Conservation (phyloP, 2,113 vertebrate species). For the Syrrhaptes paradoxus region DNA sequence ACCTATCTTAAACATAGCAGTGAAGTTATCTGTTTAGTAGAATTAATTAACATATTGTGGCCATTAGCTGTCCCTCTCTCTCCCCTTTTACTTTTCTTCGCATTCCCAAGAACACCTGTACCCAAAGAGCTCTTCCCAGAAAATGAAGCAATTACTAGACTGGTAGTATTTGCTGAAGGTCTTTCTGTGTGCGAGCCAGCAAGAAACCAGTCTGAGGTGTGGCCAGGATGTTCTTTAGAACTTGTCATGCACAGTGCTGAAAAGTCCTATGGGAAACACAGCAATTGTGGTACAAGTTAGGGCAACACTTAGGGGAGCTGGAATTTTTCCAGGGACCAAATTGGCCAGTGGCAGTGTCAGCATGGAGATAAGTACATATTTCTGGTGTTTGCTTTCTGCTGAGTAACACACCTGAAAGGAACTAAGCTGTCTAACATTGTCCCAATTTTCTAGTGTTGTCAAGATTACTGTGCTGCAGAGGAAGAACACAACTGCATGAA, state of each 20-base stretch:
- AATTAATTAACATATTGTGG: background rate
- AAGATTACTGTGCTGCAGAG: background rate
- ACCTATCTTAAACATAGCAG: background rate
- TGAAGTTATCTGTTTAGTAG: background rate
- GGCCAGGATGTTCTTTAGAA: background rate
- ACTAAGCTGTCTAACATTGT: background rate
- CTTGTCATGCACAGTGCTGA: background rate
- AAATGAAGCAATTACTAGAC: background rate
- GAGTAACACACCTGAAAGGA: background rate
- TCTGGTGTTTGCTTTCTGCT: background rate
- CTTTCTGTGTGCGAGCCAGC: accelerated
- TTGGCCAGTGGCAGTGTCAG: background rate
- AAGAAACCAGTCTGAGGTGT: background rate
- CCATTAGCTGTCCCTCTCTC: background rate
- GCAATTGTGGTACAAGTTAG: background rate
- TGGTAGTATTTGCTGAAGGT: background rate
- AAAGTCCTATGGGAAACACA: background rate
- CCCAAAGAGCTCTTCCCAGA: background rate
- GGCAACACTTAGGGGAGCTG: background rate
- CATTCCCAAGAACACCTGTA: background rate
- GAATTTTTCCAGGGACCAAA: slow-evolving; percentile 9
- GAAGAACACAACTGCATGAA: background rate
- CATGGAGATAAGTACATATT: background rate
- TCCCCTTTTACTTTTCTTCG: background rate
- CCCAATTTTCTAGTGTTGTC: background rate